A percentile compares a stretch with the other conserved stretches of the same genome.
phyloP scores from a whole-genome alignment of 2,113 vertebrate genomes.

The Erpornis zantholeuca region DNA sequence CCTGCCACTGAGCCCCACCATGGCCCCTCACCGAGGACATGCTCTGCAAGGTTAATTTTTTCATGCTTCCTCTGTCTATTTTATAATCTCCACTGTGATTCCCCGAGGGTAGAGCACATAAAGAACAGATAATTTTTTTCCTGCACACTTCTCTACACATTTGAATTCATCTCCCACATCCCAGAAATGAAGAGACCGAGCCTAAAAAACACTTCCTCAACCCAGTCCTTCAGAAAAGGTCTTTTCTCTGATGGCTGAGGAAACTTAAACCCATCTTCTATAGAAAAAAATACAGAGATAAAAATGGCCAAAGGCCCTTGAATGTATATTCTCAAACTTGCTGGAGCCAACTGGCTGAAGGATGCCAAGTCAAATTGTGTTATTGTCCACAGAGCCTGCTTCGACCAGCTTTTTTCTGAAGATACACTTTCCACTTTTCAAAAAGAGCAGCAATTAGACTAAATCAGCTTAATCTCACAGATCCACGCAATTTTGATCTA shows the following conservation, averaged over 20 bases:
- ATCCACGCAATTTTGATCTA: background rate
- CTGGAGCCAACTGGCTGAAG: background rate
- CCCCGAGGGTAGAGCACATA: background rate
- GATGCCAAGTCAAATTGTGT: background rate
- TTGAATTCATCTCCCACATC: background rate
- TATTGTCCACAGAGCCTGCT: background rate
- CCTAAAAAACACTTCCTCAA: background rate
- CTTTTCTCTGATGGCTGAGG: background rate
- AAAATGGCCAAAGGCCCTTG: background rate
- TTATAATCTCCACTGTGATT: background rate
- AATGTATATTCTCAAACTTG: background rate
- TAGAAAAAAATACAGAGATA: background rate
- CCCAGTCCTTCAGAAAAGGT: background rate
- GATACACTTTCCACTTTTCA: background rate
- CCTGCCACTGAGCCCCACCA: accelerated
- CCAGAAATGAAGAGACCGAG: background rate
- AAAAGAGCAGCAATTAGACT: slow-evolving; percentile 6
- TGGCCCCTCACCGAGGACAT: background rate
- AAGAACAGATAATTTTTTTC: background rate
- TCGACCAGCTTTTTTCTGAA: background rate
- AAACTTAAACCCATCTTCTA: background rate
- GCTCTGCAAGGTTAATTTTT: background rate
- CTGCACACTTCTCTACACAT: background rate
- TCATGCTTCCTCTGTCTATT: background rate
- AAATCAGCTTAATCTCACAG: background rate